Evolutionary conservation across 2,797 vertebrate species (phyloP).

Genomic region (Epinephelus malabaricus): DNA sequence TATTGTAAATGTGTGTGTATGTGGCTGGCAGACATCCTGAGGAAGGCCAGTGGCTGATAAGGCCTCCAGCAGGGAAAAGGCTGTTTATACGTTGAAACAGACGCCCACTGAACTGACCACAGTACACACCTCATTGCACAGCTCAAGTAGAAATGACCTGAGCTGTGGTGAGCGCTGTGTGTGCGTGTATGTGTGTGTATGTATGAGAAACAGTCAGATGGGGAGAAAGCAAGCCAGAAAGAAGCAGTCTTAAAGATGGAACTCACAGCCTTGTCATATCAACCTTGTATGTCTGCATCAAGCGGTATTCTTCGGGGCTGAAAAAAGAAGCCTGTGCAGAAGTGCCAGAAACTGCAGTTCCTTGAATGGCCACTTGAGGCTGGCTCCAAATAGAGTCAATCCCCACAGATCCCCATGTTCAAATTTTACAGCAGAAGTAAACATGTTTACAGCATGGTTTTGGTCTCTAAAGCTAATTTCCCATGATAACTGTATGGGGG

Average conservation of each 20-base stretch:
- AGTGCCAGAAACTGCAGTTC: too few species aligned
- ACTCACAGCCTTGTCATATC: background rate
- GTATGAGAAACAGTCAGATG: background rate
- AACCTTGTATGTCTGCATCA: background rate
- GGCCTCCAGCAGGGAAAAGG: conserved; percentile 71
- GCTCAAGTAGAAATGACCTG: conserved; percentile 69
- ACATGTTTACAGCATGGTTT: too few species aligned
- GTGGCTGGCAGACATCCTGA: conserved; percentile 82
- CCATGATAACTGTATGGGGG: too few species aligned
- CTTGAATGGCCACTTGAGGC: too few species aligned
- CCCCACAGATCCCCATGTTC: too few species aligned
- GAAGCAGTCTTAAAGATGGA: background rate
- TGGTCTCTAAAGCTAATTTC: too few species aligned
- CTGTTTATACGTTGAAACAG: conserved; percentile 79
- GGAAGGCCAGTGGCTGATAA: conserved; percentile 86
- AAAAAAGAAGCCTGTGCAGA: too few species aligned
- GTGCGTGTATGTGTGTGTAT: background rate
- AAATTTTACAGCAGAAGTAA: too few species aligned
- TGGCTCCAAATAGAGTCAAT: too few species aligned
- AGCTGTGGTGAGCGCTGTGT: conserved; percentile 28
- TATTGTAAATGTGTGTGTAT: conserved; percentile 9
- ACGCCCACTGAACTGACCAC: conserved; percentile 68
- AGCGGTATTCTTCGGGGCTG: too few species aligned
- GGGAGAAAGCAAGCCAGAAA: background rate
- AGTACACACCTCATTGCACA: conserved; percentile 54